Evolutionary conservation across 1,140 invertebrate genomes (phyloP), one percentile per base, ranked within the genome.

Genomic region (Zaprionus vittiger): DNA sequence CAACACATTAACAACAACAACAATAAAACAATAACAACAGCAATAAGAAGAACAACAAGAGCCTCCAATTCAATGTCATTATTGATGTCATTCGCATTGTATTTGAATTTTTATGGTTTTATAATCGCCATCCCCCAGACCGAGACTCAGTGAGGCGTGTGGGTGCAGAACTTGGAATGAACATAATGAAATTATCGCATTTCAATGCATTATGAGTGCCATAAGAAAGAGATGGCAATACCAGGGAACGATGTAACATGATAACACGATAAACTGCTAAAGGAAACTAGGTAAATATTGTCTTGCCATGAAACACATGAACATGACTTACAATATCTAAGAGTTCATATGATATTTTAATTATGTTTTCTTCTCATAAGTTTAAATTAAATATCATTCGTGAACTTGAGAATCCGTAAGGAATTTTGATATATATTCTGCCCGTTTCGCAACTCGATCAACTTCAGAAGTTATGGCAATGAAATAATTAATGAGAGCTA

Each of bases 81-180:
- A 82, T 90, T 90, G 85, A 90, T 90, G 85, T 90, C 85, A 90
- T 82, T 81, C 76, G 61, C 37, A 82, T 71, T 85, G 75, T 77
- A 38, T 79, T 79, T 77, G 67, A 69, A 73, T 77, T 77, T 68
- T 63, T 70, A 77, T 74, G 83, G 73, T 77, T 86, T 86, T 82
- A 86, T 81, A 89, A 81, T 75, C 71, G 38, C 71, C 80, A 41
- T 59, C 28, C 26, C 14, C 49, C 15, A 41, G 15, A 20, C 11
- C 1, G 22, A 11, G 38, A 38, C 28, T 31, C 60, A 41, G 47
- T 61, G 44, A 22, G 57, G 52, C 37, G 17, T 72, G 24, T 52
- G 44, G 17, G 44, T 24, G 17, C 28, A 57, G 44, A 60, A 79
- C 68, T 79, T 52, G 15, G 37, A 60, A 41, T 38, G 63, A 72